phyloP scores from a whole-genome alignment of 2,888 invertebrate genomes.

The Galerucella calmariensis region DNA sequence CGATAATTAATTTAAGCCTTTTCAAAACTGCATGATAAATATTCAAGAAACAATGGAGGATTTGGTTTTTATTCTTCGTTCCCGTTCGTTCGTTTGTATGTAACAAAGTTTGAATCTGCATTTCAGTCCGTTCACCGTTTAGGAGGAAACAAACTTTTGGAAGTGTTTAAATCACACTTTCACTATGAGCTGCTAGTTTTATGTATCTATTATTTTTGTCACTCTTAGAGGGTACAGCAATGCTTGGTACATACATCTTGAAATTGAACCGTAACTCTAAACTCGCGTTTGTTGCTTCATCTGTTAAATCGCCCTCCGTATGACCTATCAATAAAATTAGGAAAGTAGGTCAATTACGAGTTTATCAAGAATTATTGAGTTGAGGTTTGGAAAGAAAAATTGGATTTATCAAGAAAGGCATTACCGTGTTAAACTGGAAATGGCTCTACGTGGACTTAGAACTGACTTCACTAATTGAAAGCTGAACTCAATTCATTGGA shows the following conservation, averaged over 20 bases:
- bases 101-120: too few relatives aligned
- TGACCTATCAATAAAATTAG: not conserved
- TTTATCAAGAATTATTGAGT: not conserved
- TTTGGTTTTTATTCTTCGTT: too few relatives aligned
- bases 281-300: not conserved
- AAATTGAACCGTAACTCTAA: not conserved
- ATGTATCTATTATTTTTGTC: too few relatives aligned
- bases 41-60: too few relatives aligned
- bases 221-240: too few relatives aligned
- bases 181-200: too few relatives aligned
- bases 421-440: not conserved
- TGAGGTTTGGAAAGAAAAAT: conserved; percentile 1
- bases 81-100: too few relatives aligned
- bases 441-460: not conserved
- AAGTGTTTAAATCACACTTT: too few relatives aligned
- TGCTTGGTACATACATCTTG: not conserved
- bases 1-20: too few relatives aligned
- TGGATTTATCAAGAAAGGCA: not conserved
- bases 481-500: not conserved
- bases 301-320: not conserved
- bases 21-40: too few relatives aligned
- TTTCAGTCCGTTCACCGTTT: too few relatives aligned
- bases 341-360: not conserved
- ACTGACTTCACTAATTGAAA: not conserved
- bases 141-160: too few relatives aligned